These are phyloP conservation scores for Zoanthus sansibaricus DNA, from an alignment of 92 coral and sea anemone genomes.

Conservation along the genomic window DNA sequence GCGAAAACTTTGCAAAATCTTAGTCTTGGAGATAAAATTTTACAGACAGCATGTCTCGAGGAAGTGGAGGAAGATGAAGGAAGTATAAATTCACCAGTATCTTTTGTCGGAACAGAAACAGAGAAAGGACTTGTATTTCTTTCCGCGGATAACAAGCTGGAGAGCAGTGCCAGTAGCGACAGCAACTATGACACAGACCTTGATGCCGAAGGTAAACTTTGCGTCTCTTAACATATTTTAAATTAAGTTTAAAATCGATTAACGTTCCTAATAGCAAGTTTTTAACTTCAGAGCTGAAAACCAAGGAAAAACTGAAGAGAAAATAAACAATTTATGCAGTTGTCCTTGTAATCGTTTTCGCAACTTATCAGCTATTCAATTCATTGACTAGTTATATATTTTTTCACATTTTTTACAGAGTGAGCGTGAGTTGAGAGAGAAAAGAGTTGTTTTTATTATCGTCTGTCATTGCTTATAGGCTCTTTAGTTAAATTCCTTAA, in stretches of 20 bases:
- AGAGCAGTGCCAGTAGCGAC: slow-evolving; percentile 63
- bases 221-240: neutral
- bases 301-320: neutral
- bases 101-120: slow-evolving; percentile 46
- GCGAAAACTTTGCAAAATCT: neutral
- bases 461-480: no score
- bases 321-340: neutral
- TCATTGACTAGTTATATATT: no score
- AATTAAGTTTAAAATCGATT: neutral
- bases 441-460: no score
- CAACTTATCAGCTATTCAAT: no score
- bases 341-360: no score
- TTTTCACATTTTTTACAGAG: no score
- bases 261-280: neutral
- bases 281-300: neutral
- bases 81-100: slow-evolving; percentile 24
- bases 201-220: slow-evolving; percentile 81
- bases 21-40: slow-evolving; percentile 45
- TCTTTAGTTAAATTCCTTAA: no score
- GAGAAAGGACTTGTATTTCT: slow-evolving; percentile 44
- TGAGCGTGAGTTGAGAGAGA: no score
- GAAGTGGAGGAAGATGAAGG: slow-evolving; percentile 60
- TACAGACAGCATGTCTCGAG: slow-evolving; percentile 15
- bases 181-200: slow-evolving; percentile 84
- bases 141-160: slow-evolving; percentile 48